Evolutionary conservation across 92 coral and sea anemone genomes (phyloP).

Genomic region (Anthopleura xanthogrammica): DNA sequence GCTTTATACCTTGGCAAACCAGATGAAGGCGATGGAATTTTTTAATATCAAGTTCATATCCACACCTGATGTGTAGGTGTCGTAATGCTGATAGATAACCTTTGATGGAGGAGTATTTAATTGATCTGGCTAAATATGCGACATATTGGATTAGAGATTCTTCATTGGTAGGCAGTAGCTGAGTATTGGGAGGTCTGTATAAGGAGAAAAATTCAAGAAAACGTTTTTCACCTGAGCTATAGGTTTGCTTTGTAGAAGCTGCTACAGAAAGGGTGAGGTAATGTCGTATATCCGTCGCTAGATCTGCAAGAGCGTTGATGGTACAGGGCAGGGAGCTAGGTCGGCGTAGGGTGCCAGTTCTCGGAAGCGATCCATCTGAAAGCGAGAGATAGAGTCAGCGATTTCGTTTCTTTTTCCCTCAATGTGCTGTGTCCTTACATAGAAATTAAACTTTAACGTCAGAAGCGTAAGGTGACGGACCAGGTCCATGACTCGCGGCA

Average conservation of each 20-base stretch:
- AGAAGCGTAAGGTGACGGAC: constrained; percentile 45
- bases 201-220: constrained; percentile 27
- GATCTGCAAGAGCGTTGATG: constrained; percentile 28
- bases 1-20: constrained; percentile 47
- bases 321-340: constrained; percentile 21
- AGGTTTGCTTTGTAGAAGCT: constrained; percentile 40
- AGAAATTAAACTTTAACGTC: constrained; percentile 40
- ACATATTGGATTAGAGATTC: constrained; percentile 36
- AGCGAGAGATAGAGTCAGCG: constrained; percentile 55
- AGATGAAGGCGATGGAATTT: constrained; percentile 49
- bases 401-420: constrained; percentile 50
- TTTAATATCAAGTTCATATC: constrained; percentile 36
- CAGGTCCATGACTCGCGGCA: constrained; percentile 54
- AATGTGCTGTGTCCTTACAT: constrained; percentile 42
- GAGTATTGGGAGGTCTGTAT: constrained; percentile 3
- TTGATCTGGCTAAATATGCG: constrained; percentile 37
- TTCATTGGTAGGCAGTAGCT: constrained; percentile 42
- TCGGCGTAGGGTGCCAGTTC: constrained; percentile 45
- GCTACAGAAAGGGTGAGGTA: constrained; percentile 44
- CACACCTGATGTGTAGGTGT: constrained; percentile 42
- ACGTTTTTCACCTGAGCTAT: constrained; percentile 49
- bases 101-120: constrained; percentile 54
- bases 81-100: constrained; percentile 52
- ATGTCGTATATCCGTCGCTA: constrained; percentile 26
- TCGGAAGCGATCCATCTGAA: constrained; percentile 55